phyloP scores from a whole-genome alignment of 2,888 invertebrate genomes.

The Platycheirus rosarum region DNA sequence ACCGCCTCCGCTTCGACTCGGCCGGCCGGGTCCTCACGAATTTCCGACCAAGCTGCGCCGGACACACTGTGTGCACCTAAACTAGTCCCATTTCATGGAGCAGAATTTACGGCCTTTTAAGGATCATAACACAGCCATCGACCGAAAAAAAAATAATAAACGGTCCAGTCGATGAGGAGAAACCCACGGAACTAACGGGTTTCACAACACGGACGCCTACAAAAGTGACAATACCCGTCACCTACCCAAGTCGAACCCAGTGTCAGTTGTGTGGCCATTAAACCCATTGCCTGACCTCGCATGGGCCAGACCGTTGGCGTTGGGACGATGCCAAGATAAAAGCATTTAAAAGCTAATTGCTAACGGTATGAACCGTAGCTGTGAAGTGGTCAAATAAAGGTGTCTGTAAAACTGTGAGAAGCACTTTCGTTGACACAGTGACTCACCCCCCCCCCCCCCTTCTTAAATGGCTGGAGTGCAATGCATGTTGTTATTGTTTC shows the following conservation, averaged over 20 bases:
- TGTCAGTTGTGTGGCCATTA: conserved; percentile 48
- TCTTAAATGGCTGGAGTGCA: no score
- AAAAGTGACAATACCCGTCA: conserved; percentile 41
- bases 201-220: conserved; percentile 17
- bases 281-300: conserved; percentile 53
- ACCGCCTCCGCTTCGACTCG: conserved; percentile 6
- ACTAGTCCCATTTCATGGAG: conserved; percentile 31
- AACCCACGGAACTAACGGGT: neutral
- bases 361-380: conserved; percentile 63
- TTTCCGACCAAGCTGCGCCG: conserved; percentile 25
- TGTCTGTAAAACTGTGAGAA: conserved; percentile 52
- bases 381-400: conserved; percentile 69
- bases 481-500: conserved; percentile 36
- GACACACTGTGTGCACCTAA: conserved; percentile 49
- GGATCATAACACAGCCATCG: conserved; percentile 64
- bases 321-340: conserved; percentile 68
- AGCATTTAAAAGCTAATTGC: conserved; percentile 74
- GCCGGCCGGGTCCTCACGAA: neutral
- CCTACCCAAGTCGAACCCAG: conserved; percentile 1
- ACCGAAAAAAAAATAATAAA: conserved; percentile 6
- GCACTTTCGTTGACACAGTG: neutral
- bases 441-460: no score
- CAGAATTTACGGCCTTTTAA: conserved; percentile 55
- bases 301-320: conserved; percentile 6
- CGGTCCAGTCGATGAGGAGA: conserved; percentile 27